Conservation (phyloP, 2,113 vertebrate species). For the Saguinus midas region DNA sequence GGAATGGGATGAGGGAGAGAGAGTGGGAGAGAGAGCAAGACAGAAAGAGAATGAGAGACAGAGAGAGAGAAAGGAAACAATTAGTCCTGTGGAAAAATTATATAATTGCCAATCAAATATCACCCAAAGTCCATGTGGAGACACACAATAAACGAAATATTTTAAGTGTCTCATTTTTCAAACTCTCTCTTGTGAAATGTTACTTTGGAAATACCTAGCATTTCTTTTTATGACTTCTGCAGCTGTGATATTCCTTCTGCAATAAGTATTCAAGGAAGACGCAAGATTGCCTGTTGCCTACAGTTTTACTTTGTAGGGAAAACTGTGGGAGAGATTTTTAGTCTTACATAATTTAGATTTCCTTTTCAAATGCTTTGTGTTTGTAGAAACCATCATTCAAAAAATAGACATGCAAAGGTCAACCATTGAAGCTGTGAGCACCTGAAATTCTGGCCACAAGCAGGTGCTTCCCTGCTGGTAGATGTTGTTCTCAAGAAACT, state of each 20-base stretch:
- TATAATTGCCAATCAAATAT: neutral
- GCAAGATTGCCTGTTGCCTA: neutral
- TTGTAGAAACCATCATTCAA: neutral
- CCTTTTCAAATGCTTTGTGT: neutral
- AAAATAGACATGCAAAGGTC: neutral
- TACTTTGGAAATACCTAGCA: neutral
- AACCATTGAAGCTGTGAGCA: fast-evolving
- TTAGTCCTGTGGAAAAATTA: neutral
- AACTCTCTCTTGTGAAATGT: neutral
- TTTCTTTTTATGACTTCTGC: neutral
- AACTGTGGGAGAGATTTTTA: neutral
- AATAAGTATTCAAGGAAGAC: neutral
- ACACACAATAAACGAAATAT: neutral
- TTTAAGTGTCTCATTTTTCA: neutral
- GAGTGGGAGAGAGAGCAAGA: neutral
- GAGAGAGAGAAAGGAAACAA: neutral
- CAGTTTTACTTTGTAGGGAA: neutral
- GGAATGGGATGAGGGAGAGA: too few species aligned
- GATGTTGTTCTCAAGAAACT: neutral
- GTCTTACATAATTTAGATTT: neutral
- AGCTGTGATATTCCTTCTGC: neutral
- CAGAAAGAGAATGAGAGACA: neutral
- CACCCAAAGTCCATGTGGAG: neutral
- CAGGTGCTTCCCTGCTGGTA: too few species aligned
- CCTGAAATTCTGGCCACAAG: too few species aligned